These are phyloP conservation scores for Vanacampus margaritifer DNA, from an alignment of 2,113 vertebrate genomes.

Conservation along the genomic window DNA sequence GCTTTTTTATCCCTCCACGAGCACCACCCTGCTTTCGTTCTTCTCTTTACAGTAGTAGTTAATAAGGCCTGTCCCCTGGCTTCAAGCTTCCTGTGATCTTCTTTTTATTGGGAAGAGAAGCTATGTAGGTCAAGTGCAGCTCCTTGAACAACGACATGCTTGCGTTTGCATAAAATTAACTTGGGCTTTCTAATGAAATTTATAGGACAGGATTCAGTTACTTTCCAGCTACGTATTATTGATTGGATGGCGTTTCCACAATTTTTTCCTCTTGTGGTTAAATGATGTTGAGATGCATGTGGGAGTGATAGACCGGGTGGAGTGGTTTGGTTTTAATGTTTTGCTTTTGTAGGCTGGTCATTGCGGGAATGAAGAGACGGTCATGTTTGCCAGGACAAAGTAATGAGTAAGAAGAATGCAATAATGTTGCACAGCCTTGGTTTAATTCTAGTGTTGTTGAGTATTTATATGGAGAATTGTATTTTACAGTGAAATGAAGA, in stretches of 20 bases:
- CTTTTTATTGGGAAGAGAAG: conserved; percentile 47
- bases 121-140: conserved; percentile 69
- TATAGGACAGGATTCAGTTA: conserved; percentile 8
- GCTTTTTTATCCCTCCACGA: conserved; percentile 6
- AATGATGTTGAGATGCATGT: conserved; percentile 31
- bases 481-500: background rate
- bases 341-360: conserved; percentile 34
- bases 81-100: conserved; percentile 53
- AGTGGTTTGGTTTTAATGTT: conserved; percentile 49
- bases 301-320: conserved; percentile 21
- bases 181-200: conserved; percentile 23
- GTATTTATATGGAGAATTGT: background rate
- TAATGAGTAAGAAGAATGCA: conserved; percentile 7
- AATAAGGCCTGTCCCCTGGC: conserved; percentile 39
- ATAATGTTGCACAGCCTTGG: background rate
- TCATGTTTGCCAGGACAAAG: conserved; percentile 20
- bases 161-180: conserved; percentile 61
- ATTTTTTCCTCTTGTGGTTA: background rate
- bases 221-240: conserved; percentile 21
- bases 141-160: conserved; percentile 41
- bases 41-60: conserved; percentile 26
- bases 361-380: conserved; percentile 32
- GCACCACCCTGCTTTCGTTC: conserved; percentile 20
- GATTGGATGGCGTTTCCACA: conserved; percentile 18
- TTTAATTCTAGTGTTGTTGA: conserved; percentile 5